These are phyloP conservation scores for Arbacia lixula DNA, from an alignment of 53 echinoderm and acorn worm genomes.

Conservation along the genomic window DNA sequence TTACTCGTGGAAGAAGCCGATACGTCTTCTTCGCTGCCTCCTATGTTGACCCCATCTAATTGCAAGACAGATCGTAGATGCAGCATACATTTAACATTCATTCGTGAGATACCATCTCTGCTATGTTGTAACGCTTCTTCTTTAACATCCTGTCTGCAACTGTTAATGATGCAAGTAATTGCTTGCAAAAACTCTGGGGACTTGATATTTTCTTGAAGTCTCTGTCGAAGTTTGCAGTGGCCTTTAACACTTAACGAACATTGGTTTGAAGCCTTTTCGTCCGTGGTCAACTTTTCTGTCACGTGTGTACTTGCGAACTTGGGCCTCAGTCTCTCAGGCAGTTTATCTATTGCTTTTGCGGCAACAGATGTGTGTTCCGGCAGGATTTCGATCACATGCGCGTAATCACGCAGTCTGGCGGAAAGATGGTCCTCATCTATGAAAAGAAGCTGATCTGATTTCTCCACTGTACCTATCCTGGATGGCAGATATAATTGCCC, in stretches of 20 bases:
- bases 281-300: neutral
- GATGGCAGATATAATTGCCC: neutral
- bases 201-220: neutral
- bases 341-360: neutral
- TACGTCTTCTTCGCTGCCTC: neutral
- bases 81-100: constrained; percentile 12
- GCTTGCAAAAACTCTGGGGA: neutral
- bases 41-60: neutral
- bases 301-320: neutral
- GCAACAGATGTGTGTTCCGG: neutral
- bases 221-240: neutral
- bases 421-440: too few relatives aligned
- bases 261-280: neutral
- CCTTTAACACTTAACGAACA: neutral
- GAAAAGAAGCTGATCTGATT: neutral
- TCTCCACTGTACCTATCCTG: neutral
- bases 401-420: too few relatives aligned
- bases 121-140: neutral
- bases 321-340: neutral
- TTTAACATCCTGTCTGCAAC: neutral
- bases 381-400: constrained; percentile 4
- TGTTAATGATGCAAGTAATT: neutral
- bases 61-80: neutral
- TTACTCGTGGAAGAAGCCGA: neutral
- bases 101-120: neutral